Conservation (phyloP, 1,140 invertebrate species). For the Pseudomyrmex cubaensis region DNA sequence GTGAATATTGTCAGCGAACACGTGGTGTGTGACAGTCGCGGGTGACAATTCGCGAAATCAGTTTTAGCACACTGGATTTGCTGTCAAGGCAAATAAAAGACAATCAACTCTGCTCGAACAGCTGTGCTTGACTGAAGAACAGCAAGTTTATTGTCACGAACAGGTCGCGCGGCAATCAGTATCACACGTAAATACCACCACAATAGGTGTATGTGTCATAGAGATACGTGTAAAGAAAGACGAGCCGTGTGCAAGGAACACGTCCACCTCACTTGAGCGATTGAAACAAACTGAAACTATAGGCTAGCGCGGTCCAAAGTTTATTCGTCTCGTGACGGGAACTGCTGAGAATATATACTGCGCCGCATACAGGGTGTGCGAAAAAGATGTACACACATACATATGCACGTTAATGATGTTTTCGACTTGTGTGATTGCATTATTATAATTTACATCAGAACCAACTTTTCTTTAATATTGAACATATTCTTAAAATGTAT, state of each 20-base stretch:
- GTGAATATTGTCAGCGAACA: slow-evolving; percentile 7
- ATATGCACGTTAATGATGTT: too few species aligned
- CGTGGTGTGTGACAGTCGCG: not conserved
- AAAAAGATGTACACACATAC: not conserved
- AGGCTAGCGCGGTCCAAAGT: slow-evolving; percentile 34
- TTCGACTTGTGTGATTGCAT: too few species aligned
- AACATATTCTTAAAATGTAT: too few species aligned
- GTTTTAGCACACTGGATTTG: not conserved
- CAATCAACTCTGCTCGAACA: not conserved
- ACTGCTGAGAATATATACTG: slow-evolving; percentile 20
- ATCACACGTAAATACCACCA: too few species aligned
- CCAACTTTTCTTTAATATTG: too few species aligned
- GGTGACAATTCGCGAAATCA: not conserved
- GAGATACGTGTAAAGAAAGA: not conserved
- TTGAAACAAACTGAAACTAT: slow-evolving; percentile 59
- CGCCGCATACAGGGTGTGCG: not conserved
- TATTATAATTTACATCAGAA: too few species aligned
- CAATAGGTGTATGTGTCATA: not conserved
- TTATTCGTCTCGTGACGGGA: slow-evolving; percentile 51
- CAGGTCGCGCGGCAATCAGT: not conserved
- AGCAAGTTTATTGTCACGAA: slow-evolving; percentile 3
- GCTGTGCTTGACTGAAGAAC: slow-evolving; percentile 27
- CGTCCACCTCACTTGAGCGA: slow-evolving; percentile 24
- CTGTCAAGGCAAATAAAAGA: not conserved
- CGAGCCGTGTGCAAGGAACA: not conserved